Evolutionary conservation across 2,797 vertebrate genomes (phyloP).

Genomic region (Streptopelia turtur): DNA sequence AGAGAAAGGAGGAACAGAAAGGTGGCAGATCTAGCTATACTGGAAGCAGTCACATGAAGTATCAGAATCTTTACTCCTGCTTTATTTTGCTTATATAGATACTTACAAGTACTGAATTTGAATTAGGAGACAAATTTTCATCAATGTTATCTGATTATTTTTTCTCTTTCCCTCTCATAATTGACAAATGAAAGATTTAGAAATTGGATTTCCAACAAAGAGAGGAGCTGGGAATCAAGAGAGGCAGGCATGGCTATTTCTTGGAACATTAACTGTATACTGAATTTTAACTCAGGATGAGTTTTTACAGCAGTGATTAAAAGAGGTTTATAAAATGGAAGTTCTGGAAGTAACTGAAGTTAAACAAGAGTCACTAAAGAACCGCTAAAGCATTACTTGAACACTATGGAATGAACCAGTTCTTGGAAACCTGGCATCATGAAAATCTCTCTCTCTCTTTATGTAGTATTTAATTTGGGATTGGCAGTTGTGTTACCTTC

Average conservation of each 20-base stretch:
- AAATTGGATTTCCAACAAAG: background rate
- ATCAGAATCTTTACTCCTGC: background rate
- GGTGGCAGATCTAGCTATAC: background rate
- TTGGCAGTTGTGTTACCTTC: background rate
- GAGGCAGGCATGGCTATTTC: background rate
- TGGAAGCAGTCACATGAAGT: background rate
- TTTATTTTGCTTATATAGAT: background rate
- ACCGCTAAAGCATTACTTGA: slow-evolving; percentile 13
- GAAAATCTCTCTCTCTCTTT: background rate
- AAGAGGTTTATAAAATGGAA: slow-evolving; percentile 44
- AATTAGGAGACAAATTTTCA: background rate
- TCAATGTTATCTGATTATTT: background rate
- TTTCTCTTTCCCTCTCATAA: background rate
- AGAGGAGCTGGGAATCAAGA: background rate
- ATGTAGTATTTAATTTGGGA: background rate
- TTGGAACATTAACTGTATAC: background rate
- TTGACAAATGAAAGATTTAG: background rate
- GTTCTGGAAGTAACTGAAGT: background rate
- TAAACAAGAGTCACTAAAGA: slow-evolving; percentile 6
- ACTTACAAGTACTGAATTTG: background rate
- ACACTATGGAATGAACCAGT: slow-evolving; percentile 7
- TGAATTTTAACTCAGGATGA: background rate
- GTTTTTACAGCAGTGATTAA: slow-evolving; percentile 35
- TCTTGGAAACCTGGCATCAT: slow-evolving; percentile 32
- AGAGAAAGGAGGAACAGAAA: background rate